Evolutionary conservation across 1,140 invertebrate species (phyloP), one percentile per base, ranked within the genome.

Genomic region (Chironomus striatipennis): DNA sequence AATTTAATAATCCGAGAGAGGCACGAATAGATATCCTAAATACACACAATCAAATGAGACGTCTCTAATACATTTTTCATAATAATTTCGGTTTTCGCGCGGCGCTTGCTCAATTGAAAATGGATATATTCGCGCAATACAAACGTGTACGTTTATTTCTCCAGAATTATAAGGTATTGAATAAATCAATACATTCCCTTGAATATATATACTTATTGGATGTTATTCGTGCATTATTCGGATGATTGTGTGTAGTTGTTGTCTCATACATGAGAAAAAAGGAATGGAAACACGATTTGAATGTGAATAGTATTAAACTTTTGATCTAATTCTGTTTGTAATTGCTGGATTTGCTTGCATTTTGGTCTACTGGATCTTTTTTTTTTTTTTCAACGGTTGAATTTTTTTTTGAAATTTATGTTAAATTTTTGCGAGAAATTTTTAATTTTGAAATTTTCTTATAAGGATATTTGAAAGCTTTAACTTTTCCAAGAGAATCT

Each of bases 151-250:
- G 24, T 34, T 34, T 34, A 34, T 34, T 57, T 57, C 47, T 57
- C 47, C 47, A 57, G 47, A 57, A 15, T n/a, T n/a, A 15, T n/a
- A 47, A 47, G 43, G 47, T 57, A n/a, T n/a, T 57, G 47, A 57
- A 57, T 57, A 57, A 57, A 57, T 57, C 47, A 57, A 57, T 57
- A 57, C n/a, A 57, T 57, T 57, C 47, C 47, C 47, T 57, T 57
- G n/a, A 12, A 57, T 12, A 12, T 10, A 57, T 10, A 57, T 5
- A 57, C 12, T 57, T 57, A 12, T 12, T n/a, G 47, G 15, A 15
- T 7, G 2, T 15, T 57, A 15, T 57, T 57, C 47, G 47, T 12
- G 47, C 47, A 15, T 0, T n/a, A 15, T n/a, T 57, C 47, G 47
- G 47, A 7, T 57, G 5, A 57, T 15, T 12, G n/a, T 57, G 15